These are phyloP conservation scores for Scaptomyza graminum DNA, from an alignment of 1,140 invertebrate genomes.

Conservation along the genomic window DNA sequence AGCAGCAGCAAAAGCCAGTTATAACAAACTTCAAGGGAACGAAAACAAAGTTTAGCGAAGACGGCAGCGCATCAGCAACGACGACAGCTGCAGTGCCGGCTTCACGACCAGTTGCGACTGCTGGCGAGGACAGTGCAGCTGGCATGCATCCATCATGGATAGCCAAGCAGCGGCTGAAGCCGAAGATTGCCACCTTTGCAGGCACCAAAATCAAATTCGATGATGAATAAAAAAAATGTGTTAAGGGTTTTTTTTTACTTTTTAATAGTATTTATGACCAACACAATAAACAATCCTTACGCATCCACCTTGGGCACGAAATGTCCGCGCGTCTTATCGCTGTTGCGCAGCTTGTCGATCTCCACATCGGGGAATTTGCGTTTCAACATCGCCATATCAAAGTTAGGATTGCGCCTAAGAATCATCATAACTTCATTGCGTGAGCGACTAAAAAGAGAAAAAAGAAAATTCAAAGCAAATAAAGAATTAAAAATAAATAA, in stretches of 20 bases:
- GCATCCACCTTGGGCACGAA: conserved; percentile 84
- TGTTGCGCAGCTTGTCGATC: conserved; percentile 87
- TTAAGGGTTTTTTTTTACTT: conserved; percentile 34
- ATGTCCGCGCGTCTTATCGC: conserved; percentile 87
- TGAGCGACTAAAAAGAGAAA: conserved; percentile 85
- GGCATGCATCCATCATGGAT: conserved; percentile 87
- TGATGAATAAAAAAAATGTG: conserved; percentile 44
- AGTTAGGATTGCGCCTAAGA: conserved; percentile 90
- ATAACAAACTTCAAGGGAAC: conserved; percentile 63
- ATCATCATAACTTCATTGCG: conserved; percentile 88
- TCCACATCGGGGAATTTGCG: conserved; percentile 91
- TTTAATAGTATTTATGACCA: neutral
- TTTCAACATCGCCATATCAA: conserved; percentile 89
- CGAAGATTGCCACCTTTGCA: conserved; percentile 70
- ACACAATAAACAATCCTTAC: conserved; percentile 16
- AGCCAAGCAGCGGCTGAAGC: conserved; percentile 85
- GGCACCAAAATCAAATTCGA: conserved; percentile 83
- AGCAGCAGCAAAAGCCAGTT: conserved; percentile 78
- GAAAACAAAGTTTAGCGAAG: conserved; percentile 79
- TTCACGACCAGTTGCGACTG: neutral
- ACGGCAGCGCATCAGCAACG: conserved; percentile 29
- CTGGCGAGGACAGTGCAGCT: neutral
- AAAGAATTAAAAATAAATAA: no score
- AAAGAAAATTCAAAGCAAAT: neutral
- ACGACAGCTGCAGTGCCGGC: neutral